Base-by-base conservation (phyloP, 2,888 invertebrate genomes). In the Lampropteryx suffumata region DNA sequence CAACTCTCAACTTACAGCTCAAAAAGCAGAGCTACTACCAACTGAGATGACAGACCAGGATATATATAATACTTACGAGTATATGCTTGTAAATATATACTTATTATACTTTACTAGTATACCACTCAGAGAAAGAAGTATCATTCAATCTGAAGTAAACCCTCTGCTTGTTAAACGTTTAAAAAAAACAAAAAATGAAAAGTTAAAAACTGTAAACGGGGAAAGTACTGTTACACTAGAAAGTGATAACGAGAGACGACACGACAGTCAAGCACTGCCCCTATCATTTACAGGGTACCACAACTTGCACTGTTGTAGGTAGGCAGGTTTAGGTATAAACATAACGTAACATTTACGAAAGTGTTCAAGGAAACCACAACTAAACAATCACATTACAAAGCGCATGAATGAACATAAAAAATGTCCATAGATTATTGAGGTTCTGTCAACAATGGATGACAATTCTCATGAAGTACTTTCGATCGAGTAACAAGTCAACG, bases 311-410 rank as follows among this genome's bases (percentile, higher is more conserved):
- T 24, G 17, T 24, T 10, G 21, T 26, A 32, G 27, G 24, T 32
- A n/a, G 29, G 40, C 21, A 21, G 24, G 24, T 2, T 33, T 37
- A 51, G 6, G 28, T 33, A 40, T 39, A 45, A 53, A 51, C 52
- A 44, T 36, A 46, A 46, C 45, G 44, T 46, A 40, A 59, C 51
- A 17, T 17, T n/a, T 17, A 47, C 24, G 55, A 59, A 61, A 55
- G 55, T 55, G 62, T 64, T 65, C 62, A 61, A 65, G 65, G 66
- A 65, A 69, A 69, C 55, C 29, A 50, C 61, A 62, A 63, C 69
- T 63, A 59, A 57, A 62, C 68, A 69, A 69, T 58, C 61, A 54
- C 41, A 55, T 47, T 52, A 57, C 55, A 61, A 59, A 61, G 64
- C 56, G 50, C 30, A 50, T 39, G 50, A 57, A 66, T 52, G 50